phyloP scores from a whole-genome alignment of 2,113 vertebrate species.

The Crotalus tigris region DNA sequence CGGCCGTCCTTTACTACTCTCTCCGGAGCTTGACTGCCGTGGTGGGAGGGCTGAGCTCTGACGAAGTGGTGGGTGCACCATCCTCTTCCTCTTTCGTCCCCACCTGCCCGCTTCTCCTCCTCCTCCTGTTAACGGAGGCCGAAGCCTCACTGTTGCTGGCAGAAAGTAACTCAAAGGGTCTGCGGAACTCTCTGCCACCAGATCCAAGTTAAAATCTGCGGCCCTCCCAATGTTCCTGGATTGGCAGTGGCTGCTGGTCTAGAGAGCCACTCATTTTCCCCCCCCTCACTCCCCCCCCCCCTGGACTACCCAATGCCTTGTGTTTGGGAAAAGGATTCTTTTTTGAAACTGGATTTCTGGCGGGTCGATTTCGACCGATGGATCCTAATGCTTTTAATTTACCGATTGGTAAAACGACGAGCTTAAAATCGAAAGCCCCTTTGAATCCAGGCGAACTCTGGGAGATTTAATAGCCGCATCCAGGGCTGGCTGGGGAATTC shows the following conservation, averaged over 20 bases:
- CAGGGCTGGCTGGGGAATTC: not conserved
- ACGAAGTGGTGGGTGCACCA: constrained; percentile 72
- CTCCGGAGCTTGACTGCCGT: constrained; percentile 78
- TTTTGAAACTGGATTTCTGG: not conserved
- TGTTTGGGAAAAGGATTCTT: not conserved
- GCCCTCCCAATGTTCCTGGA: not conserved
- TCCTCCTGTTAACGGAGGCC: not conserved
- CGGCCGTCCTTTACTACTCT: constrained; percentile 76
- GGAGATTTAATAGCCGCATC: not conserved
- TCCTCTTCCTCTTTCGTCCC: not conserved
- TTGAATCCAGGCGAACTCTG: not conserved
- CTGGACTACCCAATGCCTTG: not conserved
- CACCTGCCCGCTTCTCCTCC: not conserved
- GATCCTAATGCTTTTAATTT: not conserved
- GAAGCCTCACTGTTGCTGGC: too few species aligned
- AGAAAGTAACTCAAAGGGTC: not conserved
- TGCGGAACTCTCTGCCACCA: not conserved
- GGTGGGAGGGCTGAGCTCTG: constrained; percentile 67
- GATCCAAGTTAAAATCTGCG: not conserved
- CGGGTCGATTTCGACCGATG: not conserved
- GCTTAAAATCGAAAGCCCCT: not conserved
- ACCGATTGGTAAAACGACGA: not conserved
- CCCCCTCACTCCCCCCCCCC: fast-evolving
- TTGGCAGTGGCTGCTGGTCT: not conserved
- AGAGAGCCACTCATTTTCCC: not conserved